Percentiles rank a stretch among this genome's conserved stretches.
Evolutionary conservation across 2,113 vertebrate genomes (phyloP).

Genomic region (Salvator merianae): DNA sequence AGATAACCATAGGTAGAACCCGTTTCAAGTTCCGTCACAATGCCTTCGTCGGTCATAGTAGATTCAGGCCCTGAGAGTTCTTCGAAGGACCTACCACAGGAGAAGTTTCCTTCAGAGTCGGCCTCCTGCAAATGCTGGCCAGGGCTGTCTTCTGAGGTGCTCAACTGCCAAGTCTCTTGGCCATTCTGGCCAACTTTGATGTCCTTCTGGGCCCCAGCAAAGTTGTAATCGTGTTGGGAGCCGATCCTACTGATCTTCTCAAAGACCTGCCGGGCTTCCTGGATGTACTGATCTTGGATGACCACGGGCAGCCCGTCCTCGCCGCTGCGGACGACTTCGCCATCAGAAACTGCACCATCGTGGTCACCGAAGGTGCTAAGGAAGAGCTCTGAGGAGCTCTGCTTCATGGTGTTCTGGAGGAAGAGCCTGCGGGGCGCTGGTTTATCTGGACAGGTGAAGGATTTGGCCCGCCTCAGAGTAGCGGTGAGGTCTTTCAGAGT

Average conservation of each 20-base stretch:
- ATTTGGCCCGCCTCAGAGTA: conserved; percentile 92
- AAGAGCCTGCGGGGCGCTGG: conserved; percentile 61
- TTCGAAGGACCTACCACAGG: conserved; percentile 79
- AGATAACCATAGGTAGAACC: conserved; percentile 75
- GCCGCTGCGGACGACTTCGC: conserved; percentile 65
- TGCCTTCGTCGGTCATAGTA: conserved; percentile 93
- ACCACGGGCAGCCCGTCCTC: conserved; percentile 78
- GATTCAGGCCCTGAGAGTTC: conserved; percentile 93
- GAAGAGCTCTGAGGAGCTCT: conserved; percentile 89
- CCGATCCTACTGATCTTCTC: conserved; percentile 94
- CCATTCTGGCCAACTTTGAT: conserved; percentile 61
- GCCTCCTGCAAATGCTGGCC: conserved; percentile 60
- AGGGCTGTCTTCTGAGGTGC: neutral
- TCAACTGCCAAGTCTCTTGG: conserved; percentile 38
- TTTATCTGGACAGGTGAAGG: conserved; percentile 93
- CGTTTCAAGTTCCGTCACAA: conserved; percentile 89
- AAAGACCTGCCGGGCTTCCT: conserved; percentile 94
- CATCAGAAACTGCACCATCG: conserved; percentile 63
- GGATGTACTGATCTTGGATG: conserved; percentile 89
- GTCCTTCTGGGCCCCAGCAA: conserved; percentile 69
- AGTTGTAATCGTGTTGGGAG: conserved; percentile 74
- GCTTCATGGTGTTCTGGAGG: conserved; percentile 75
- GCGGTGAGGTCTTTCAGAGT: conserved; percentile 95
- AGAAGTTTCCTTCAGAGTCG: conserved; percentile 74
- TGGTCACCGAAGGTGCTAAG: conserved; percentile 73